Conservation (phyloP, 2,113 vertebrate species). For the Scophthalmus maximus region DNA sequence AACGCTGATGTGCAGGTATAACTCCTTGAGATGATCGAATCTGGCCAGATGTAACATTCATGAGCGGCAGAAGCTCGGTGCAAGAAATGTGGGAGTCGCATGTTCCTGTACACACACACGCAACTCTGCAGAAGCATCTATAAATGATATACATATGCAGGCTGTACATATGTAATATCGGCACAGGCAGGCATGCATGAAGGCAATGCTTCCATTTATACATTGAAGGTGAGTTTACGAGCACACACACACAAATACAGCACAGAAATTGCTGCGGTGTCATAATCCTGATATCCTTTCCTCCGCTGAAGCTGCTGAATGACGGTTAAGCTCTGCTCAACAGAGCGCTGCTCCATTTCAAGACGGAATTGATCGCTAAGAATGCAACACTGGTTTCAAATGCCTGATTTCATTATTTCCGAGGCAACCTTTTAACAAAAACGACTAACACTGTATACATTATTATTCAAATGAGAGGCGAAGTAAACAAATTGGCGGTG, state of each 20-base stretch:
- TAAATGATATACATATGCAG: slow-evolving; percentile 31
- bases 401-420: slow-evolving; percentile 18
- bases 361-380: slow-evolving; percentile 29
- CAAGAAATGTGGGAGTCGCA: slow-evolving; percentile 41
- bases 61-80: slow-evolving; percentile 34
- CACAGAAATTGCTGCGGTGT: too few species aligned
- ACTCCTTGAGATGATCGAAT: slow-evolving; percentile 39
- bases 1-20: slow-evolving; percentile 25
- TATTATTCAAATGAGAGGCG: slow-evolving; percentile 51
- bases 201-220: slow-evolving; percentile 22
- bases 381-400: slow-evolving; percentile 34
- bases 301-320: slow-evolving; percentile 33
- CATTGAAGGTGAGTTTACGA: background rate
- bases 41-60: slow-evolving; percentile 53
- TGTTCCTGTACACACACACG: slow-evolving; percentile 39
- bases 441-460: slow-evolving; percentile 21
- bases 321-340: slow-evolving; percentile 37
- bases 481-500: slow-evolving; percentile 39
- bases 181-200: slow-evolving; percentile 11
- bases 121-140: slow-evolving; percentile 10
- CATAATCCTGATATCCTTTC: slow-evolving; percentile 27
- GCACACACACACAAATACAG: slow-evolving; percentile 1
- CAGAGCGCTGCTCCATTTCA: slow-evolving; percentile 16
- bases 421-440: slow-evolving; percentile 13
- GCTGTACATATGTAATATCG: slow-evolving; percentile 23